These are phyloP conservation scores for Holothuria leucospilota DNA, from an alignment of 53 echinoderm and acorn worm species.

Conservation along the genomic window DNA sequence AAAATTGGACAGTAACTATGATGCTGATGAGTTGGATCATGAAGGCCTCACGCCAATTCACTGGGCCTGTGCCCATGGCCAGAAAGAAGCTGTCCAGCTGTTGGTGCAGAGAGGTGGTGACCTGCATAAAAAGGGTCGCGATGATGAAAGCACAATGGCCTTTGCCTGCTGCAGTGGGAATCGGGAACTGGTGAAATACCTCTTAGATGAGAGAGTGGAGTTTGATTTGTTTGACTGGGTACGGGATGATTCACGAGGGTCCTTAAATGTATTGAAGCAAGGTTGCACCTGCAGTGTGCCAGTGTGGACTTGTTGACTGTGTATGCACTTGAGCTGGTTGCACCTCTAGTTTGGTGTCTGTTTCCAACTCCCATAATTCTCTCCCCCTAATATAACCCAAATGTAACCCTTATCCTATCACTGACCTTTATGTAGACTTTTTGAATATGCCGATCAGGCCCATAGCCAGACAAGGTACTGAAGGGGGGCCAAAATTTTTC, in stretches of 20 bases:
- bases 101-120: conserved; percentile 72
- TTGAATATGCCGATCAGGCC: no score
- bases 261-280: not conserved
- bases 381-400: no score
- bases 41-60: conserved; percentile 80
- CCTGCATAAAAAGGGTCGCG: conserved; percentile 58
- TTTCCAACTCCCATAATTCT: no score
- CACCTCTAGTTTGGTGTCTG: no score
- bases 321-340: not conserved
- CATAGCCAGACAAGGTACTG: no score
- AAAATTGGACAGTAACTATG: conserved; percentile 71
- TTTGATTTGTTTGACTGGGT: conserved; percentile 85
- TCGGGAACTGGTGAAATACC: conserved; percentile 64
- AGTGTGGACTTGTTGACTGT: not conserved
- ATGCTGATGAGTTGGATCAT: conserved; percentile 67
- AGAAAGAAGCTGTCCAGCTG: conserved; percentile 75
- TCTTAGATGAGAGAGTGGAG: conserved; percentile 71
- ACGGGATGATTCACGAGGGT: conserved; percentile 11
- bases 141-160: conserved; percentile 84
- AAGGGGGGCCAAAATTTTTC: no score
- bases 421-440: no score
- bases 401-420: no score
- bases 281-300: not conserved
- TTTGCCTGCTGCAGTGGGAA: conserved; percentile 85
- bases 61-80: conserved; percentile 90